These are phyloP conservation scores for Cygnus buccinator DNA, from an alignment of 2,113 vertebrate species.

Conservation along the genomic window DNA sequence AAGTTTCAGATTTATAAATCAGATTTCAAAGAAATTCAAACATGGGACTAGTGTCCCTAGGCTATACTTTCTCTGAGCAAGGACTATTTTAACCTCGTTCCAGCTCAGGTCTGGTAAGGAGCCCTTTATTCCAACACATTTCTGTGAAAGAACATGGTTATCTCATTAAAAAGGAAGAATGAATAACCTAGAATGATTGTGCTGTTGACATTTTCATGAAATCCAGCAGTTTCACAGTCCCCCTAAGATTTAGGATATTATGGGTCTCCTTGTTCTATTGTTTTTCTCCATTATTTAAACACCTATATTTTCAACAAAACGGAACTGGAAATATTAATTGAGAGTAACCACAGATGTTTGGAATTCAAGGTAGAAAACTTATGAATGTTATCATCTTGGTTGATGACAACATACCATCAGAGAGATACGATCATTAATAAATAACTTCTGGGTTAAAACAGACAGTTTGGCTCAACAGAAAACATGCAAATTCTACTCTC, in stretches of 20 bases:
- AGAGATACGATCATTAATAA: background rate
- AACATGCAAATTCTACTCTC: background rate
- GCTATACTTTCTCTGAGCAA: background rate
- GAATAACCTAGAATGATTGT: background rate
- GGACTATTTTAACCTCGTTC: background rate
- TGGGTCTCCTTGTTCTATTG: background rate
- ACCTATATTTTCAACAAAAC: background rate
- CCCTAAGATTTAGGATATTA: background rate
- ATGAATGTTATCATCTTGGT: background rate
- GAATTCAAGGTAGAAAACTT: background rate
- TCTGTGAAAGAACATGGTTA: background rate
- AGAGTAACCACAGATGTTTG: background rate
- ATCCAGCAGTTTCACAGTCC: background rate
- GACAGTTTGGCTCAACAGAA: background rate
- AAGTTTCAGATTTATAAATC: too few relatives aligned
- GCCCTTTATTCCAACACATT: background rate
- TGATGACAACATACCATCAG: background rate
- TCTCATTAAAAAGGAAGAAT: background rate
- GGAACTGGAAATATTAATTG: background rate
- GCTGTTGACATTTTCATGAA: background rate
- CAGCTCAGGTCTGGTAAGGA: background rate
- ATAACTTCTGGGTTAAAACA: background rate
- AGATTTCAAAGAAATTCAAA: background rate
- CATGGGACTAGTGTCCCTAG: background rate
- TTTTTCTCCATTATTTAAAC: background rate